Base-by-base conservation (phyloP, 2,797 vertebrate species). In the Avahi laniger region DNA sequence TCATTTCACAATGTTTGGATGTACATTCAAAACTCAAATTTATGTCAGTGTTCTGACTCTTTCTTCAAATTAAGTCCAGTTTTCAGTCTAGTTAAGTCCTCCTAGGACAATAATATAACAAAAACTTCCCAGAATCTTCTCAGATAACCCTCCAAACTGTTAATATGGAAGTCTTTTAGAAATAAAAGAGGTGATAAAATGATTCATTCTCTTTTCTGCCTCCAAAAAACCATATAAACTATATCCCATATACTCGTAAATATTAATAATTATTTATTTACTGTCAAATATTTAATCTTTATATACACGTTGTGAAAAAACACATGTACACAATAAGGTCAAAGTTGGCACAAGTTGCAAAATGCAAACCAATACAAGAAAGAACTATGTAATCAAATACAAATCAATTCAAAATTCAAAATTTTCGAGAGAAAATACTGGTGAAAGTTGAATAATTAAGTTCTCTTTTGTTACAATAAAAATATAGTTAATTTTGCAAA, bases 401-500 rank as follows among this genome's bases (percentile, higher is more conserved):
- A 90, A 93, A 83, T 65, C 30, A 75, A 80, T 88, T n/a, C 84
- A 65, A 96, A 96, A 93, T 59, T 41, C 63, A 61, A 43, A 43
- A 43, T 43, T 43, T 43, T 43, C 5, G 20, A 84, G 8, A 67
- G 22, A 67, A 90, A 88, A 80, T 48, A 59, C 35, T 85, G 46
- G 33, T 85, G 76, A 85, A 94, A 85, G 46, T n/a, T 78, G 12
- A 73, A 83, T 69, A 54, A 95, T 85, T 61, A 91, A 5, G 12
- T 88, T 94, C 18, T 54, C 72, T 33, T 86, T 35, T 75, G 57
- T 73, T 75, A 92, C 35, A 94, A 91, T 69, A 93, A 93, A 94
- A 93, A 50, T 75, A 61, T 3, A 93, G 17, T 43, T 95, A 89
- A 50, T 82, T 96, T 91, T 79, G 9, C 13, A 96, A 94, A 96